Evolutionary conservation across 2,888 invertebrate genomes (phyloP), one percentile per base, ranked within the genome.

Genomic region (Strigamia maritima): DNA sequence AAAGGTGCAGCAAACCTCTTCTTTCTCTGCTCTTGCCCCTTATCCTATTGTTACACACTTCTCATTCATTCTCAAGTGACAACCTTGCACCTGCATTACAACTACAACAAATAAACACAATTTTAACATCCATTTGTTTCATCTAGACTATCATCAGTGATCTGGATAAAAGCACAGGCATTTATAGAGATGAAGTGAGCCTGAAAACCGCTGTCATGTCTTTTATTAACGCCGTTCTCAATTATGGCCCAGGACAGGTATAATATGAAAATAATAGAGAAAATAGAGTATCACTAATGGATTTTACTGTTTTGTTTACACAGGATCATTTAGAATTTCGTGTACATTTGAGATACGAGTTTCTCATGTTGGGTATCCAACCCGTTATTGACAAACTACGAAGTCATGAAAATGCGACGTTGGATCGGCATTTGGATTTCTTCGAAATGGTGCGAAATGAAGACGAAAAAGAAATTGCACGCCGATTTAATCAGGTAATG

Each of bases 181-280:
- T 93, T 19, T 97, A 97, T 85, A 90, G 93, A 31, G 97, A 98
- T 83, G 97, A 97, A 86, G 91, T 98, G 3, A 93, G 93, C 75
- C 88, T 98, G 0, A 97, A 98, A 87, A 97, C 97, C 0, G 97
- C 98, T 35, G 94, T 98, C 82, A 97, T 98, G 97, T 97, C 97
- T 2, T 97, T 98, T 84, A 92, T 98, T 79, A 98, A 98, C 84
- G 98, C 98, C 3, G 94, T 98, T 0, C 88, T 98, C 28, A 96
- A 96, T 86, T 98, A 97, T 84, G 98, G 98, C 0, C 93, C 96
- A 0, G 98, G 98, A 0, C 95, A 98, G 86, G 97, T 97, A 54
- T n/a, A n/a, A n/a, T n/a, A n/a, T n/a, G n/a, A n/a, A n/a, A 38
- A 6, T 35, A 35, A 31, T 6, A 54, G 14, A n/a, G 54, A 54